Percentiles rank a stretch among this genome's conserved stretches.
phyloP scores from a whole-genome alignment of 2,113 vertebrate genomes.

The Entelurus aequoreus region DNA sequence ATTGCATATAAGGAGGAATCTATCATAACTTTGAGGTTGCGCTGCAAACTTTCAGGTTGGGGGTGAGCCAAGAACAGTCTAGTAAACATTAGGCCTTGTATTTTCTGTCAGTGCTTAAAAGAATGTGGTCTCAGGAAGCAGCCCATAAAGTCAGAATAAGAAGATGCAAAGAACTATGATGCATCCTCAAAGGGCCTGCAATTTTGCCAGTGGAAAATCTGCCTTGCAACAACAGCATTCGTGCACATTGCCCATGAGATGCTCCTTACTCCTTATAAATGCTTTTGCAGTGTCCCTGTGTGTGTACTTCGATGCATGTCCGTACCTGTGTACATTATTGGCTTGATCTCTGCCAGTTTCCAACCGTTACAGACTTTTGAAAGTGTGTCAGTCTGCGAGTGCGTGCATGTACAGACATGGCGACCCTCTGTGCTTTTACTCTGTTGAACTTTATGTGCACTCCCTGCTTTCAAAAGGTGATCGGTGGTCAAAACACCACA shows the following conservation, averaged over 20 bases:
- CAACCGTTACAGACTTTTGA: too few relatives aligned
- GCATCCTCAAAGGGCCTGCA: neutral
- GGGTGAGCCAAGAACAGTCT: neutral
- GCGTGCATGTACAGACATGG: too few relatives aligned
- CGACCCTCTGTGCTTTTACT: neutral
- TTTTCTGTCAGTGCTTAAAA: neutral
- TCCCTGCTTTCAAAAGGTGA: conserved; percentile 11
- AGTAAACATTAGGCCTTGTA: neutral
- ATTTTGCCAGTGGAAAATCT: neutral
- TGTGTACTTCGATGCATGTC: too few relatives aligned
- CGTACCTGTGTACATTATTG: too few relatives aligned
- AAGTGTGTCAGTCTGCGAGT: too few relatives aligned
- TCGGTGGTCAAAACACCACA: conserved; percentile 16
- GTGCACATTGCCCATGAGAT: too few relatives aligned
- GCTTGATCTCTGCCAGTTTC: too few relatives aligned
- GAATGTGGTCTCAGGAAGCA: neutral
- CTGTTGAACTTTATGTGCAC: neutral
- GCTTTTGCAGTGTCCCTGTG: too few relatives aligned
- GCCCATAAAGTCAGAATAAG: neutral
- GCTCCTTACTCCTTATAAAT: too few relatives aligned
- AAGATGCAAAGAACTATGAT: neutral
- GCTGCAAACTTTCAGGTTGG: neutral
- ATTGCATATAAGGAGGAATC: conserved; percentile 23
- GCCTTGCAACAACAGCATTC: neutral
- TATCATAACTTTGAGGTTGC: conserved; percentile 10